Evolutionary conservation across 2,797 vertebrate genomes (phyloP), one percentile per base, ranked within the genome.

Genomic region (Galagoides demidoff): DNA sequence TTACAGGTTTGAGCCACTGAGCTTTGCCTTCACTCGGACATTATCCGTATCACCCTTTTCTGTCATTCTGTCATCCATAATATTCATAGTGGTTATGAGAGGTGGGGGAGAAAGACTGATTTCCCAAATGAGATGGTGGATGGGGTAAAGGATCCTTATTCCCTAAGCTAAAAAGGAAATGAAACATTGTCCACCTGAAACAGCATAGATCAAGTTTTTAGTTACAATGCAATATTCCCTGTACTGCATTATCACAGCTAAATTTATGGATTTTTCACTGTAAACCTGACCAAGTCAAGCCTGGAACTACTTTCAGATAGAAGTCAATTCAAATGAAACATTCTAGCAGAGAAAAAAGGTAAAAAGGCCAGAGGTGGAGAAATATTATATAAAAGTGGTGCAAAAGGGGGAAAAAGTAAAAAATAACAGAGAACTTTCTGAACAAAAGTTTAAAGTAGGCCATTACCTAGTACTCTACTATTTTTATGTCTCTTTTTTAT

Each of bases 401-500:
- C 78, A 16, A 89, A 66, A 82, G 10, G 7, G 59, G 77, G 63
- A n/a, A 31, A 59, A 25, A 77, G 29, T 8, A 52, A 64, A 78
- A 16, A 0, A 59, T 16, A 37, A 64, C 29, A 64, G 25, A 59
- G 9, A 61, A 55, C 70, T 73, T 93, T 89, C 37, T 6, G 55
- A 92, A 31, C 20, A 71, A 77, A 85, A 81, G 29, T 79, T 95
- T 88, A 82, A 86, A 93, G 5, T 43, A 68, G 87, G 90, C n/a
- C 73, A 88, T 81, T 81, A 55, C 61, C 52, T 73, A 74, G 70
- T 86, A 96, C 39, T 6, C 39, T 16, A 59, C 55, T 88, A 57
- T 89, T 90, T 89, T 89, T 94, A 39, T 25, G 34, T 34, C 66
- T 73, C 76, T 5, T 68, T 64, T 87, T 87, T 23, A 39, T 66